phyloP scores from a whole-genome alignment of 2,797 vertebrate species.

The Coranthus polyacanthus region DNA sequence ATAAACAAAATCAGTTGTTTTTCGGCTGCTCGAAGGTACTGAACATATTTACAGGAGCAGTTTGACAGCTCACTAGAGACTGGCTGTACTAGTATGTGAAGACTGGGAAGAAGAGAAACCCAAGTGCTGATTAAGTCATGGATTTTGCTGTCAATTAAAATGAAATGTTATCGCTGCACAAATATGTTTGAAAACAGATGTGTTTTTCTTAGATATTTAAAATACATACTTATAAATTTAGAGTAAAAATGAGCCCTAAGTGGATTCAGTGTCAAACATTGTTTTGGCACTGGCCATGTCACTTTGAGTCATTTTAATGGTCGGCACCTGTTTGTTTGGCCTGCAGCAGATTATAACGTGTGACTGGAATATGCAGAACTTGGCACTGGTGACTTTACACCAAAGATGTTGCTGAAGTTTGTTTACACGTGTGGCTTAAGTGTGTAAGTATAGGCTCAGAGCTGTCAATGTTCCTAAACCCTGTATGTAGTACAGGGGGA shows the following conservation, averaged over 20 bases:
- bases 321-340: conserved; percentile 15
- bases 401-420: neutral
- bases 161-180: no score
- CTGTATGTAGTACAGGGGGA: no score
- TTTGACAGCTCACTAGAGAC: neutral
- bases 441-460: no score
- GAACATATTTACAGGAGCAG: conserved; percentile 17
- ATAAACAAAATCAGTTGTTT: neutral
- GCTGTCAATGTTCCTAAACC: no score
- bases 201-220: no score
- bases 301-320: neutral
- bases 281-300: no score
- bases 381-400: neutral
- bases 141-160: neutral
- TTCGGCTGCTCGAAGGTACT: conserved; percentile 26
- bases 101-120: neutral
- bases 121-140: conserved; percentile 8
- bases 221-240: neutral
- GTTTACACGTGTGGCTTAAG: no score
- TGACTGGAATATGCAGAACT: conserved; percentile 14
- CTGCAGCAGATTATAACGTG: neutral
- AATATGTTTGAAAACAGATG: no score
- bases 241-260: neutral
- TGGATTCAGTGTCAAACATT: neutral
- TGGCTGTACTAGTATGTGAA: conserved; percentile 10